Conservation (phyloP, 1,140 invertebrate species). For the Cydia fagiglandana region DNA sequence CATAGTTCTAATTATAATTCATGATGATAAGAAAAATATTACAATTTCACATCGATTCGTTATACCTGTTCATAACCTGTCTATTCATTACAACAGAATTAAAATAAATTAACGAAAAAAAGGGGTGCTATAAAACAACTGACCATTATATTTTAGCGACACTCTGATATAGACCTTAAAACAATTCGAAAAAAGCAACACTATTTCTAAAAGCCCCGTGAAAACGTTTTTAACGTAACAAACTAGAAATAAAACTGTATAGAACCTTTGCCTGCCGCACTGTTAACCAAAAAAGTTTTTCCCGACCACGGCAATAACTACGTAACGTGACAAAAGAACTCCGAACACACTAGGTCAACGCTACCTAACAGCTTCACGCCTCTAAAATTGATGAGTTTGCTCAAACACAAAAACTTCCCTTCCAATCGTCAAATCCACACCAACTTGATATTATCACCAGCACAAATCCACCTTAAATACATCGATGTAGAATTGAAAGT, state of each 20-base stretch:
- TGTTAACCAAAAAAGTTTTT: neutral
- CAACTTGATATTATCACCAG: neutral
- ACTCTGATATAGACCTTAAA: neutral
- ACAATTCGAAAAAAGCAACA: neutral
- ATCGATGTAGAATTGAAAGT: constrained; percentile 13
- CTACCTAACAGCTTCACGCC: constrained; percentile 43
- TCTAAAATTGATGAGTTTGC: constrained; percentile 55
- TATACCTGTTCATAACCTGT: too few relatives aligned
- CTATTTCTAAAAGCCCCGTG: neutral
- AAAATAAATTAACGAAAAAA: too few relatives aligned
- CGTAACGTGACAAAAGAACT: constrained; percentile 36
- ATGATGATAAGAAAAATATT: too few relatives aligned
- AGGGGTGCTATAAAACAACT: too few relatives aligned
- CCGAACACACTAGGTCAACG: constrained; percentile 44
- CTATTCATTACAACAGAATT: too few relatives aligned
- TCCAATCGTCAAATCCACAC: neutral
- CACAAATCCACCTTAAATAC: neutral
- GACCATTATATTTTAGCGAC: too few relatives aligned
- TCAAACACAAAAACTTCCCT: constrained; percentile 42
- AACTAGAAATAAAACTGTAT: neutral
- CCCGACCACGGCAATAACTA: neutral
- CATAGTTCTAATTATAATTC: too few relatives aligned
- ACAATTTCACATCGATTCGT: too few relatives aligned
- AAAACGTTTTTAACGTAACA: neutral
- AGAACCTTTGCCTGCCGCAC: neutral